Percentiles rank a stretch among this genome's conserved stretches.
These are phyloP conservation scores for Mechanitis messenoides DNA, from an alignment of 2,888 invertebrate species.

Conservation along the genomic window DNA sequence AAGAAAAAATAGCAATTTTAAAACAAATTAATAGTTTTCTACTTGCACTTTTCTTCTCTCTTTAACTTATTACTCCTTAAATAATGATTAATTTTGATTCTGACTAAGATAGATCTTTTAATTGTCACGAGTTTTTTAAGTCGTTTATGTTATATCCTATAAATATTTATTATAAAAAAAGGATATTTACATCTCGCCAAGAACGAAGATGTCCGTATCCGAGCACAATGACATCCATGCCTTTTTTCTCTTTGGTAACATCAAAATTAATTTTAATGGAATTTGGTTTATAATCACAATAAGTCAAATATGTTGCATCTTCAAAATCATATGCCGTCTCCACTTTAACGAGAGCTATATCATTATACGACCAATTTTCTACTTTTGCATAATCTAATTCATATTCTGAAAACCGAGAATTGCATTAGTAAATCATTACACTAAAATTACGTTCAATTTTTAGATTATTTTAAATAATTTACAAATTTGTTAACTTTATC, in stretches of 20 bases:
- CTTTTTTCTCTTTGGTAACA: conserved; percentile 30
- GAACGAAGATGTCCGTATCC: conserved; percentile 40
- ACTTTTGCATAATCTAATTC: conserved; percentile 35
- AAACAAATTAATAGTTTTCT: too few species aligned
- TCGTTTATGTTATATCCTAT: too few species aligned
- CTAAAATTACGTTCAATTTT: too few species aligned
- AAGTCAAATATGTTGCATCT: conserved; percentile 18
- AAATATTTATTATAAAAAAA: neutral
- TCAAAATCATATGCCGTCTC: conserved; percentile 39
- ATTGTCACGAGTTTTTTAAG: too few species aligned
- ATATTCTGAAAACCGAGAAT: conserved; percentile 37
- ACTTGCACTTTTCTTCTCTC: too few species aligned
- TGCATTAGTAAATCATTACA: neutral
- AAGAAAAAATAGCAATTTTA: too few species aligned
- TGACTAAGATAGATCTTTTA: too few species aligned
- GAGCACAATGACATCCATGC: conserved; percentile 33
- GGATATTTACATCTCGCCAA: conserved; percentile 36
- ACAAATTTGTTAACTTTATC: too few species aligned
- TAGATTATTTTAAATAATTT: too few species aligned
- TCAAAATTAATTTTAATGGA: conserved; percentile 40
- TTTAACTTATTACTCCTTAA: too few species aligned
- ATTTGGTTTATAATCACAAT: conserved; percentile 38
- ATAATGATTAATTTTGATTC: too few species aligned
- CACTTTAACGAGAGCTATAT: conserved; percentile 46
- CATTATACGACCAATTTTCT: conserved; percentile 44